Evolutionary conservation across 92 coral and sea anemone species (phyloP).

Genomic region (Isaurus tuberculatus): DNA sequence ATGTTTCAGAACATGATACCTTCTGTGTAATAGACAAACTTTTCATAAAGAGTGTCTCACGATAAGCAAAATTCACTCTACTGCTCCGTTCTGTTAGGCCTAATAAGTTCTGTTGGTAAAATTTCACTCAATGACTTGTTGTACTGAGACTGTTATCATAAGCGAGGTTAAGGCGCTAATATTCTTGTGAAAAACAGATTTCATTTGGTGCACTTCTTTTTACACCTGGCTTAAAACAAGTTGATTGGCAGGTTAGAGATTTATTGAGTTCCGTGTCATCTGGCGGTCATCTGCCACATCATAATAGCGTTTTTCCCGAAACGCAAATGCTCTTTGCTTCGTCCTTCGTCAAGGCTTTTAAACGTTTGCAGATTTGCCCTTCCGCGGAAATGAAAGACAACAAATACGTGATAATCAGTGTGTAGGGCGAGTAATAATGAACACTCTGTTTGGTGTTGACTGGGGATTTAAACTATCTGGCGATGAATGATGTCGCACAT

Average conservation of each 20-base stretch:
- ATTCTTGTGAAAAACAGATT: slow-evolving; percentile 76
- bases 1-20: slow-evolving; percentile 36
- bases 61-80: background rate
- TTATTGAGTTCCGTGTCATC: slow-evolving; percentile 55
- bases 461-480: slow-evolving; percentile 42
- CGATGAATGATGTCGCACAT: slow-evolving; percentile 25
- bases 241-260: slow-evolving; percentile 59
- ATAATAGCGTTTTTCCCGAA: background rate
- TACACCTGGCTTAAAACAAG: slow-evolving; percentile 76
- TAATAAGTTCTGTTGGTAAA: background rate
- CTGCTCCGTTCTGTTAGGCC: background rate
- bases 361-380: slow-evolving; percentile 51
- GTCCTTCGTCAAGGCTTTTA: slow-evolving; percentile 67
- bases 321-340: slow-evolving; percentile 42
- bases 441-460: slow-evolving; percentile 43
- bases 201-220: slow-evolving; percentile 65
- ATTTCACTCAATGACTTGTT: background rate
- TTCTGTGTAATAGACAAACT: slow-evolving; percentile 8
- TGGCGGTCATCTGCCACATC: slow-evolving; percentile 50
- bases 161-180: slow-evolving; percentile 72
- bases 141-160: slow-evolving; percentile 17
- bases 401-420: slow-evolving; percentile 39
- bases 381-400: slow-evolving; percentile 34
- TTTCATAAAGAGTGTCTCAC: background rate
- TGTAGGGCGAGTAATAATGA: slow-evolving; percentile 35